These are phyloP conservation scores for Hymenopus coronatus DNA, from an alignment of 2,888 invertebrate species.

Conservation along the genomic window DNA sequence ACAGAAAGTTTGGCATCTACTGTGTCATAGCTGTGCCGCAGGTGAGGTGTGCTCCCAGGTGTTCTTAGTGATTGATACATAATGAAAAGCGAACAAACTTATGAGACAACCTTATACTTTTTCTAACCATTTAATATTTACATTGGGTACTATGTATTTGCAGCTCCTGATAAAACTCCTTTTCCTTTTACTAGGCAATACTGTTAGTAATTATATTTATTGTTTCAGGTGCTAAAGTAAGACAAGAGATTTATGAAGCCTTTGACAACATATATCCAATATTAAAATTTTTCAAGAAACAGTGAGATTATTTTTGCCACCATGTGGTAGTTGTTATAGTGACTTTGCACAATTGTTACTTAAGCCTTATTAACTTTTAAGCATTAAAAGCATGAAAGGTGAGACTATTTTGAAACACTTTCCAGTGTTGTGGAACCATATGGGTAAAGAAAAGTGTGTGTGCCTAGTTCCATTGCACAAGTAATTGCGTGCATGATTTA, in stretches of 20 bases:
- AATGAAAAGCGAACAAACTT: too few relatives aligned
- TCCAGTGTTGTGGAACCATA: neutral
- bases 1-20: too few relatives aligned
- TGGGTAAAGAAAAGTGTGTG: neutral
- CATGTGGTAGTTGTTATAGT: too few relatives aligned
- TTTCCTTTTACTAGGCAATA: neutral
- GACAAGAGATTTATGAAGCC: conserved; percentile 63
- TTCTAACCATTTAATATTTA: too few relatives aligned
- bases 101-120: too few relatives aligned
- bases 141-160: too few relatives aligned
- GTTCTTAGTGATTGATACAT: too few relatives aligned
- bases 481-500: neutral
- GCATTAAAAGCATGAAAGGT: neutral
- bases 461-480: neutral
- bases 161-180: too few relatives aligned
- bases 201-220: conserved; percentile 11
- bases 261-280: conserved; percentile 66
- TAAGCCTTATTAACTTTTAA: neutral
- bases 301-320: conserved; percentile 38
- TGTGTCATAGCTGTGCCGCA: too few relatives aligned
- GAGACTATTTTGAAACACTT: neutral
- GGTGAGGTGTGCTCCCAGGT: too few relatives aligned
- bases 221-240: conserved; percentile 58
- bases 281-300: conserved; percentile 60
- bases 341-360: neutral